phyloP scores from a whole-genome alignment of 1,140 invertebrate genomes.

The Ips nitidus region DNA sequence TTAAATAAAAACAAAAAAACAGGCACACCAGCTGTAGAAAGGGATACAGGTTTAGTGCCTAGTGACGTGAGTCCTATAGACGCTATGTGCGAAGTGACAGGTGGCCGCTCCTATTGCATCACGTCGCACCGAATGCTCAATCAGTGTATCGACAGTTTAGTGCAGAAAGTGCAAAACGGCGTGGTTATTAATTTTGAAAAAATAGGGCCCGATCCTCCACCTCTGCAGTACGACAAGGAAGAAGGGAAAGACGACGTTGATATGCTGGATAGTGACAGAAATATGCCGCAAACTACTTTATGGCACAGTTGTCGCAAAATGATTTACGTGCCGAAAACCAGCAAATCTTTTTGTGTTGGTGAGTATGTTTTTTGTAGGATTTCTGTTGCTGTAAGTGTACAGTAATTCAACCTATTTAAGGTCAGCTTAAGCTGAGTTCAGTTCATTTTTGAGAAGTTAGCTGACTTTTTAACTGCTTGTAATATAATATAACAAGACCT shows the following conservation, averaged over 20 bases:
- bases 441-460: too few relatives aligned
- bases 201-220: constrained; percentile 81
- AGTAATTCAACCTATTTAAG: neutral
- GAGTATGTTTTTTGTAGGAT: neutral
- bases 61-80: constrained; percentile 93
- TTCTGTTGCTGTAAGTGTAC: neutral
- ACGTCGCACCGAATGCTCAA: constrained; percentile 93
- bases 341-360: constrained; percentile 71
- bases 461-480: too few relatives aligned
- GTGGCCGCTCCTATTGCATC: constrained; percentile 94
- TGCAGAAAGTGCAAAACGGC: constrained; percentile 93
- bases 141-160: constrained; percentile 94
- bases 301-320: constrained; percentile 87
- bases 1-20: neutral
- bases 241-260: constrained; percentile 52
- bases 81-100: constrained; percentile 99
- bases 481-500: too few relatives aligned
- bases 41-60: constrained; percentile 75
- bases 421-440: too few relatives aligned
- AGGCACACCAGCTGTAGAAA: constrained; percentile 62
- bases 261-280: constrained; percentile 33
- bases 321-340: constrained; percentile 91
- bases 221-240: constrained; percentile 51
- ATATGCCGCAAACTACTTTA: constrained; percentile 55
- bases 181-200: constrained; percentile 98